phyloP scores from a whole-genome alignment of 1,140 invertebrate species.

The Cotesia vestalis region DNA sequence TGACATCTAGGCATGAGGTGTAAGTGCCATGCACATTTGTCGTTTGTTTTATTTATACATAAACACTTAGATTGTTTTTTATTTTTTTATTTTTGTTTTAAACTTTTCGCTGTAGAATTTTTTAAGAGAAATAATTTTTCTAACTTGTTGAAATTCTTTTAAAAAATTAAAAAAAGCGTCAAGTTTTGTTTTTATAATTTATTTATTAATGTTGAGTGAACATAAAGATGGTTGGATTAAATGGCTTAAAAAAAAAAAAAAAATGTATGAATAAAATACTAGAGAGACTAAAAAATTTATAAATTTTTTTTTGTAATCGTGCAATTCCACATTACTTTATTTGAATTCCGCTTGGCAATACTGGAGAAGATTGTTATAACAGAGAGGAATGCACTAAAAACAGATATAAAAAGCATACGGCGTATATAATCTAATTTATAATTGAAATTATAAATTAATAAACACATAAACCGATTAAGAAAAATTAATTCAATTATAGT shows the following conservation, averaged over 20 bases:
- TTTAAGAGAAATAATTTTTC: no score
- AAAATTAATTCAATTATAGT: background rate
- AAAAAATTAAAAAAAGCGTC: no score
- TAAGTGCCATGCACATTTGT: slow-evolving; percentile 17
- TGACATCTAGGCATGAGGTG: background rate
- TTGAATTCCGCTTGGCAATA: slow-evolving; percentile 35
- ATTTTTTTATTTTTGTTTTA: background rate
- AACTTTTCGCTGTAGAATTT: background rate
- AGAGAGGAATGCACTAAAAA: slow-evolving; percentile 36
- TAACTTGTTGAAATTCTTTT: no score
- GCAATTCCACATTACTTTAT: slow-evolving; percentile 37
- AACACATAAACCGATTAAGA: background rate
- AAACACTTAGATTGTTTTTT: background rate
- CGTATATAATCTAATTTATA: slow-evolving; percentile 8
- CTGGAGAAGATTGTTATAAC: slow-evolving; percentile 37
- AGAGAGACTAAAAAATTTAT: slow-evolving; percentile 1
- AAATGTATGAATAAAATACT: slow-evolving; percentile 16
- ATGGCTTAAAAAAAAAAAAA: slow-evolving; percentile 8
- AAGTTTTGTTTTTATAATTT: background rate
- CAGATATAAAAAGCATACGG: slow-evolving; percentile 30
- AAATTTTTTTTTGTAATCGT: slow-evolving; percentile 11
- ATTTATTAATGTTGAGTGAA: background rate
- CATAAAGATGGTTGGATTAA: slow-evolving; percentile 1
- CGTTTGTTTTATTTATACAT: slow-evolving; percentile 6
- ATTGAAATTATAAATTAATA: slow-evolving; percentile 8